Evolutionary conservation across 1,140 invertebrate species (phyloP), one percentile per base, ranked within the genome.

Genomic region (Caenorhabditis briggsae): DNA sequence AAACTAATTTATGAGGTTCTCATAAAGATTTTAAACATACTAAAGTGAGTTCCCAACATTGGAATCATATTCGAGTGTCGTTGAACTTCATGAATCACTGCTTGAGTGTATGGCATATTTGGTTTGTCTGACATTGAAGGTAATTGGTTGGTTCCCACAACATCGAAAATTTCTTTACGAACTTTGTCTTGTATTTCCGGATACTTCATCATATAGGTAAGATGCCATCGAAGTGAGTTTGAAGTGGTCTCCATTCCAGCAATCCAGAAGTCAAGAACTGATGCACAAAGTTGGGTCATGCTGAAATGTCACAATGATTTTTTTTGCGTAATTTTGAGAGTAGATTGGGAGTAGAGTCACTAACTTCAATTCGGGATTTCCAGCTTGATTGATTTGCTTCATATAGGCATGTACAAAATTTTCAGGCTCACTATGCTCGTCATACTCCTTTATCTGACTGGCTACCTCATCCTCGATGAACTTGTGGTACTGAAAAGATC

Each of bases 151-250:
- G 33, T 50, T 83, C 86, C 83, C 0, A 65, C 58, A 46, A 50
- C 59, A 23, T 46, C 41, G 18, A 65, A 46, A 2, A 84, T 61
- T 70, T 84, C 83, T 33, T 84, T 61, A 2, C 83, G 58, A 14
- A 64, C 58, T 43, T 43, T 84, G 18, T 84, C 83, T 56, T 84
- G 65, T 20, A 86, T 48, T 43, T 56, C 50, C 11, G 50, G 85
- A 82, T 86, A 59, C 53, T 86, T 86, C 50, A 61, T 61, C 85
- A 86, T 56, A 33, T 58, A 86, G 6, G 78, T 43, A 53, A 86
- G 12, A n/a, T 82, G 25, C 85, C 85, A 86, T n/a, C 74, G 33
- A 12, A 86, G 41, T 1, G 65, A 85, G 14, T 48, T 86, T 20
- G 65, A 56, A 20, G 85, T 86, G 14, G 85, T 86, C 59, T 86